A percentile compares a stretch with the other conserved stretches of the same genome.
Conservation (phyloP, 2,888 invertebrate genomes). For the Adineta ricciae region DNA sequence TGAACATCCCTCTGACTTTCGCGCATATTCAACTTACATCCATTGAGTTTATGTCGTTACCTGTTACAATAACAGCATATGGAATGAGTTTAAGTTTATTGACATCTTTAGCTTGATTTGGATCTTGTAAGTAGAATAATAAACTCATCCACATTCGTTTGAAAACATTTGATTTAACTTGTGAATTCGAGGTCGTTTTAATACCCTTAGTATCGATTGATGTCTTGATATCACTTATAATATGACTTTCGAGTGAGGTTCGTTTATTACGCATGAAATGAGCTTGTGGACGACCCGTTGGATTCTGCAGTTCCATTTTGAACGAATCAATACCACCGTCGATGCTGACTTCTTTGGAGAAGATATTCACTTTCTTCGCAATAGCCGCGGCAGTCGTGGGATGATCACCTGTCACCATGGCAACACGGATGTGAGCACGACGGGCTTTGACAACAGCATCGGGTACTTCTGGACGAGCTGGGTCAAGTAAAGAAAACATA, state of each 20-base stretch:
- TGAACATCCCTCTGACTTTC: no score
- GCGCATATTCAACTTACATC: not conserved
- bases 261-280: not conserved
- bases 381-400: conserved; percentile 24
- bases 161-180: not conserved
- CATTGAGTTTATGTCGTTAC: not conserved
- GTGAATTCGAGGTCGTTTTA: not conserved
- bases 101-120: not conserved
- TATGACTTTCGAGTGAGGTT: not conserved
- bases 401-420: conserved; percentile 30
- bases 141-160: not conserved
- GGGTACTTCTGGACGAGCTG: conserved; percentile 23
- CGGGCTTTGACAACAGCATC: conserved; percentile 24
- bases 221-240: no score
- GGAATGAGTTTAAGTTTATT: not conserved
- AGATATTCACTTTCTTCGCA: conserved; percentile 28
- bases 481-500: conserved; percentile 1
- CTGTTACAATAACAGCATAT: not conserved
- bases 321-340: conserved; percentile 20
- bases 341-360: not conserved
- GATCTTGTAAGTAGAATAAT: not conserved
- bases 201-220: not conserved
- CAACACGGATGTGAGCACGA: conserved; percentile 22
- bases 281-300: not conserved
- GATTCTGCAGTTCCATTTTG: not conserved